Evolutionary conservation across 2,888 invertebrate genomes (phyloP).

Genomic region (Apamea epomidion): DNA sequence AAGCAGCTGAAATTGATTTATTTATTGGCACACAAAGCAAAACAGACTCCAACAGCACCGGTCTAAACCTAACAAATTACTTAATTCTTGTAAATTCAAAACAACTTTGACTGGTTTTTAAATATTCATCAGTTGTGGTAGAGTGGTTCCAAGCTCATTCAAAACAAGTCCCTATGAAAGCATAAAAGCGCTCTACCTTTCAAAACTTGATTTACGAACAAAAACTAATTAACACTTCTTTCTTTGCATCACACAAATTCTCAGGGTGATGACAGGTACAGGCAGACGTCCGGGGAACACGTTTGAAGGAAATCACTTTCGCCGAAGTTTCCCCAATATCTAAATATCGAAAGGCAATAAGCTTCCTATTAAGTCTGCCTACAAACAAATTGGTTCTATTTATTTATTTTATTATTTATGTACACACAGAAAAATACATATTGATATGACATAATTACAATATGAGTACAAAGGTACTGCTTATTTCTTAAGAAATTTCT

Average conservation of each 20-base stretch:
- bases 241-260: constrained; percentile 57
- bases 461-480: too few relatives aligned
- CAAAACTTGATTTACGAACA: constrained; percentile 54
- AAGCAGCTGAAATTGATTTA: constrained; percentile 52
- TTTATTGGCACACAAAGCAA: constrained; percentile 52
- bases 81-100: constrained; percentile 16
- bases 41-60: constrained; percentile 6
- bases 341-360: constrained; percentile 50
- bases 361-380: constrained; percentile 32
- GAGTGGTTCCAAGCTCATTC: constrained; percentile 14
- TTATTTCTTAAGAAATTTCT: too few relatives aligned
- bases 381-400: constrained; percentile 34
- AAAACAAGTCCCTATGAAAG: constrained; percentile 39
- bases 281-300: constrained; percentile 47
- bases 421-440: too few relatives aligned
- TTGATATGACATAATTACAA: too few relatives aligned
- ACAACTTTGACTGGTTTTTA: constrained; percentile 21
- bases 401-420: too few relatives aligned
- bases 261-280: constrained; percentile 41
- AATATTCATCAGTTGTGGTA: constrained; percentile 45
- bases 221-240: constrained; percentile 66
- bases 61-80: constrained; percentile 13
- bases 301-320: constrained; percentile 56
- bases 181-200: constrained; percentile 34
- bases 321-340: constrained; percentile 56